Evolutionary conservation across 2,888 invertebrate species (phyloP).

Genomic region (Congeria kusceri): DNA sequence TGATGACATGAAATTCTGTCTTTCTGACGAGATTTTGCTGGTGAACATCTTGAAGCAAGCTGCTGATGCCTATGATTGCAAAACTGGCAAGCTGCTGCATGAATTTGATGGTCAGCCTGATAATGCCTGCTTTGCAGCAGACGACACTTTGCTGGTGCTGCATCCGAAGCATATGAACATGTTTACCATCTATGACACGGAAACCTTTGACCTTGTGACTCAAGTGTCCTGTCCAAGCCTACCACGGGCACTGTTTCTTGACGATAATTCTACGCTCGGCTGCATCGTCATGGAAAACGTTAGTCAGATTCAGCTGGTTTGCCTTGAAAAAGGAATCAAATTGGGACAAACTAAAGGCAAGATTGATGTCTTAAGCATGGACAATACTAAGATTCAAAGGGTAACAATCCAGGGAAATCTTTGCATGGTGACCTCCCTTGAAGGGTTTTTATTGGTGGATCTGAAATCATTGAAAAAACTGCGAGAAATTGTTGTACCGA

Average conservation of each 20-base stretch:
- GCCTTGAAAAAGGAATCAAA: conserved; percentile 39
- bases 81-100: conserved; percentile 61
- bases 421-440: conserved; percentile 56
- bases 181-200: conserved; percentile 51
- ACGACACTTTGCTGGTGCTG: conserved; percentile 55
- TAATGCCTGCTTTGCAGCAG: conserved; percentile 49
- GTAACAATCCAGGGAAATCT: conserved; percentile 36
- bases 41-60: conserved; percentile 55
- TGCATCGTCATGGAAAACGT: conserved; percentile 53
- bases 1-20: conserved; percentile 65
- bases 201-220: conserved; percentile 51
- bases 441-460: conserved; percentile 62
- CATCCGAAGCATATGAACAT: conserved; percentile 63
- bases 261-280: conserved; percentile 16
- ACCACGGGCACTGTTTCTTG: conserved; percentile 38
- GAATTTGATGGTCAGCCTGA: conserved; percentile 64
- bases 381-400: conserved; percentile 33
- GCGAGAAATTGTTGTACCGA: conserved; percentile 54
- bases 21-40: conserved; percentile 58
- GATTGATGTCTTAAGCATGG: conserved; percentile 25
- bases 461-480: conserved; percentile 53
- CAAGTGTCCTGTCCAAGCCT: conserved; percentile 45
- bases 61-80: conserved; percentile 60
- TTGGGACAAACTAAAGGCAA: conserved; percentile 49
- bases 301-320: conserved; percentile 44